Percentiles rank a stretch among this genome's conserved stretches.
phyloP scores from a whole-genome alignment of 2,888 invertebrate species.

The Leptinotarsa rubiginosa region DNA sequence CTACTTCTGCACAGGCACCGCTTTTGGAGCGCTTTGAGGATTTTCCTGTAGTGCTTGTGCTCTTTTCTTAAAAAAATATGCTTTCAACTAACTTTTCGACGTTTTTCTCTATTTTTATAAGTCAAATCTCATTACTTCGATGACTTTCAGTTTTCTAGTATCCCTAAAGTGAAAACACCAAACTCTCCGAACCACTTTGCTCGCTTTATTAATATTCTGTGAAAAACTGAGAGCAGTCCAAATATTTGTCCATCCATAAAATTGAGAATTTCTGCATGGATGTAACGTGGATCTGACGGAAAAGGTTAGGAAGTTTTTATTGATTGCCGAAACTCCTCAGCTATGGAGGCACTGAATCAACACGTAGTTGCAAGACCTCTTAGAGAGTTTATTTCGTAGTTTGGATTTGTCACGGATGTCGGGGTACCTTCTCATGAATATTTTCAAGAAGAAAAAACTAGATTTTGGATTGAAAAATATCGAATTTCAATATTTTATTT shows the following conservation, averaged over 20 bases:
- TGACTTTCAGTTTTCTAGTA: neutral
- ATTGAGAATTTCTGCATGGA: neutral
- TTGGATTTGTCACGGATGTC: neutral
- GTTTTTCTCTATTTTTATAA: neutral
- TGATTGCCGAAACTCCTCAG: neutral
- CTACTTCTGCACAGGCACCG: too few species aligned
- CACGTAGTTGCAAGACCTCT: neutral
- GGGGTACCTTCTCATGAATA: too few species aligned
- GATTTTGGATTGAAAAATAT: too few species aligned
- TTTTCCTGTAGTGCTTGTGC: too few species aligned
- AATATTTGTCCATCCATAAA: conserved; percentile 16
- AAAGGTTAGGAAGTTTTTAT: neutral
- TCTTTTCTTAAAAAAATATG: too few species aligned
- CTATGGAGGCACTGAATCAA: neutral
- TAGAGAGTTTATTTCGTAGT: neutral
- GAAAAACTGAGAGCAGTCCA: conserved; percentile 9
- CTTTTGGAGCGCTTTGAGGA: too few species aligned
- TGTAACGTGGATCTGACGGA: neutral
- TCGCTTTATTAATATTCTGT: conserved; percentile 5
- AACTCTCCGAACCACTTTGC: conserved; percentile 13
- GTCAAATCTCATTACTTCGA: neutral
- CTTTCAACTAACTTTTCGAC: neutral
- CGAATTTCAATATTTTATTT: too few species aligned
- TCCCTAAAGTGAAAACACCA: conserved; percentile 2
- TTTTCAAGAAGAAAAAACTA: too few species aligned